Conservation (phyloP, 2,888 invertebrate species). For the Ormyrus nitidulus region DNA sequence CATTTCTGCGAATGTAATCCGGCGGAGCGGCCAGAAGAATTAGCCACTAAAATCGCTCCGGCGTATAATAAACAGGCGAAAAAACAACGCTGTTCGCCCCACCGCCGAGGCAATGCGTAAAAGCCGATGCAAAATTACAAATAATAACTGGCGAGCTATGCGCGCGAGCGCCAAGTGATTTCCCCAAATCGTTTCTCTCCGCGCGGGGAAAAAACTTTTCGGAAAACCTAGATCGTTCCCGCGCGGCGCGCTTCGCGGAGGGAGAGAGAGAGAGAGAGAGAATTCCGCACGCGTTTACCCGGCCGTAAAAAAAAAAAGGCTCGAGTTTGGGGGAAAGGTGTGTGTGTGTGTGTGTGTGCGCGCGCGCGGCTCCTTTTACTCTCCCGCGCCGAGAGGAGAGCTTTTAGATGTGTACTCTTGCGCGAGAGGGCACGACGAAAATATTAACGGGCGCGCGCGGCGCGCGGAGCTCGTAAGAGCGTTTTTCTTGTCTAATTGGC, state of each 20-base stretch:
- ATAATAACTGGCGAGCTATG: conserved; percentile 37
- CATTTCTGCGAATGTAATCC: no score
- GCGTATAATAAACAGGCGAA: background rate
- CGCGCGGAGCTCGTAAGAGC: conserved; percentile 26
- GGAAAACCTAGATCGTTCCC: conserved; percentile 12
- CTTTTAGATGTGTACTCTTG: background rate
- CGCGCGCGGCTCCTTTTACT: background rate
- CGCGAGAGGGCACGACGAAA: background rate
- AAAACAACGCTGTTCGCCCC: background rate
- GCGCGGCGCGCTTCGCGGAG: background rate
- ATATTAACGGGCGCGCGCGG: conserved; percentile 7
- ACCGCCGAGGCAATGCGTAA: background rate
- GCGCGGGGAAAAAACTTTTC: background rate
- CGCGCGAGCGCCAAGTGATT: conserved; percentile 19
- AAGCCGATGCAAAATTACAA: conserved; percentile 32
- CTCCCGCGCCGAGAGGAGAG: background rate
- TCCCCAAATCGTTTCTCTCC: conserved; percentile 6
- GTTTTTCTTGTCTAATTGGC: conserved; percentile 32
- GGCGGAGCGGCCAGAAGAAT: no score
- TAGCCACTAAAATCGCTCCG: background rate
- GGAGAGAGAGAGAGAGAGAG: background rate
- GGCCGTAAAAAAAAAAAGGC: conserved; percentile 15
- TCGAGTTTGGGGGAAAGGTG: background rate
- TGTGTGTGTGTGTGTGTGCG: background rate
- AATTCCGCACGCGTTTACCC: conserved; percentile 26